These are phyloP conservation scores for Crambe crambe DNA, from an alignment of 37 sponge, comb jelly and placozoan genomes.

Conservation along the genomic window DNA sequence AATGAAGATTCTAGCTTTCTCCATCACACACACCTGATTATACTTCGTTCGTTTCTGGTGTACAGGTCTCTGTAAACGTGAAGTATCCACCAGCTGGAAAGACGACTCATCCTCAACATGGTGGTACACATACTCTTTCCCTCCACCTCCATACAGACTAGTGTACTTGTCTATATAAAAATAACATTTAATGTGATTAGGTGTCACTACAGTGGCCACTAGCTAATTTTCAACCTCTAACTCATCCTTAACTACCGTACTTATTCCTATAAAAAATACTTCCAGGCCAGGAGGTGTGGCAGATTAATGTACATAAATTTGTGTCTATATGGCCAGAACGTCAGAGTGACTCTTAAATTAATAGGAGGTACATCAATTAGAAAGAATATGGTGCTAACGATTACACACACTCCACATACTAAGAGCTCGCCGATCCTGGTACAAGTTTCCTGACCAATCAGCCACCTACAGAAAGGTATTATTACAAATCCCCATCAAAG, in stretches of 20 bases:
- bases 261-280: no score
- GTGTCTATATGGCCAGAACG: no score
- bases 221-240: neutral
- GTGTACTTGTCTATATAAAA: slow-evolving; percentile 66
- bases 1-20: neutral
- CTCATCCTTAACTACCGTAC: no score
- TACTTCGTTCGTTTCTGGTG: slow-evolving; percentile 60
- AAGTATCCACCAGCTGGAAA: slow-evolving; percentile 91
- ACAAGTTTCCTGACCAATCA: slow-evolving; percentile 89
- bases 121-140: slow-evolving; percentile 77
- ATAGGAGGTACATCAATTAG: no score
- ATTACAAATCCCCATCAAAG: neutral
- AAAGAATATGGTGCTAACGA: no score
- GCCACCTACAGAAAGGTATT: slow-evolving; percentile 63
- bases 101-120: slow-evolving; percentile 88
- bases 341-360: no score
- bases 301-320: no score
- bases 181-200: no score
- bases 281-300: no score
- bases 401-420: no score
- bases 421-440: slow-evolving; percentile 70
- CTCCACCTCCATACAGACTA: slow-evolving; percentile 76
- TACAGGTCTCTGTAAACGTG: slow-evolving; percentile 54
- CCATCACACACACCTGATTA: slow-evolving; percentile 35
- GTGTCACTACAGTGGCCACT: neutral